Conservation (phyloP, 1,140 invertebrate species). For the Heliconius congener region DNA sequence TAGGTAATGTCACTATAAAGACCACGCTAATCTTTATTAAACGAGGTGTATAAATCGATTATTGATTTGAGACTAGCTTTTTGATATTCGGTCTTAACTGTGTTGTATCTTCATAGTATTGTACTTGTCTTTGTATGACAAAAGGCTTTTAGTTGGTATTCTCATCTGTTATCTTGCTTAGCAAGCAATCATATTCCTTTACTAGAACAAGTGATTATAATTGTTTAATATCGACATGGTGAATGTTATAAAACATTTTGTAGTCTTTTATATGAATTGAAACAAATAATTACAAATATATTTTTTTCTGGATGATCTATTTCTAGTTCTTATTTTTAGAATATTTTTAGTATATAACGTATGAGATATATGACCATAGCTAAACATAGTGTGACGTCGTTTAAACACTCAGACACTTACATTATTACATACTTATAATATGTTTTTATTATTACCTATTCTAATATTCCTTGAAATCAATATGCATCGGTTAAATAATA, state of each 20-base stretch:
- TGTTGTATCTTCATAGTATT: slow-evolving; percentile 34
- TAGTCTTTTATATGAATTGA: background rate
- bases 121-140: slow-evolving; percentile 8
- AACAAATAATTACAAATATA: background rate
- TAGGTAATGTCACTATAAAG: background rate
- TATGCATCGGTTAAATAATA: too few species aligned
- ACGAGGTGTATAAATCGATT: slow-evolving; percentile 15
- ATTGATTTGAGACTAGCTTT: slow-evolving; percentile 76
- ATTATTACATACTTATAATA: background rate
- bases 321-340: background rate
- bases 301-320: background rate
- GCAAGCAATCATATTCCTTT: slow-evolving; percentile 71
- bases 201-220: slow-evolving; percentile 48
- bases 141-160: background rate
- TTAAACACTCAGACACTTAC: background rate
- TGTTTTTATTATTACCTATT: background rate
- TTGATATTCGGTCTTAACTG: slow-evolving; percentile 63
- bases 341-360: background rate
- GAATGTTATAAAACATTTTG: background rate
- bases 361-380: background rate
- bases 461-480: background rate
- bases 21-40: background rate
- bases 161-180: background rate
- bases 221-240: background rate
- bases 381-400: background rate